phyloP scores from a whole-genome alignment of 2,113 vertebrate genomes.

The Cheirogaleus medius region DNA sequence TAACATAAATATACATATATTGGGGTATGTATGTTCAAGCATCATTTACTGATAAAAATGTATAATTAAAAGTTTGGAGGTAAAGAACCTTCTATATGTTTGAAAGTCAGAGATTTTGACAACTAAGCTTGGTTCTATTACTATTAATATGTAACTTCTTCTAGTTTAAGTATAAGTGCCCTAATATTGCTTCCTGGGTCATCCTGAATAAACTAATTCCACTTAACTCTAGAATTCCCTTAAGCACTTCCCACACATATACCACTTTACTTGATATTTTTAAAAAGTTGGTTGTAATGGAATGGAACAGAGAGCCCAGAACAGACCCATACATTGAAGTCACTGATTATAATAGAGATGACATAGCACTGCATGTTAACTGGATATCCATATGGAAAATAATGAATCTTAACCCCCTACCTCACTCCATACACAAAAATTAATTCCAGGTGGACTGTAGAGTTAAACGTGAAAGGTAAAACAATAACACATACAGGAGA shows the following conservation, averaged over 20 bases:
- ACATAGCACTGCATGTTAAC: not conserved
- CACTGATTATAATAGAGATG: not conserved
- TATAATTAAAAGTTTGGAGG: not conserved
- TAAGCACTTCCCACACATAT: not conserved
- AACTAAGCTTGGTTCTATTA: not conserved
- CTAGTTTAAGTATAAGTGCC: not conserved
- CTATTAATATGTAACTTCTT: not conserved
- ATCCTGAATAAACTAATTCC: not conserved
- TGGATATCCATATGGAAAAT: not conserved
- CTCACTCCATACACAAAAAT: not conserved
- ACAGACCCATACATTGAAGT: not conserved
- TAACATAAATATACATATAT: not conserved
- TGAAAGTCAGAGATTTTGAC: not conserved
- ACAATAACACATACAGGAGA: not conserved
- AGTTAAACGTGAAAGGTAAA: not conserved
- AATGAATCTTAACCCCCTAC: not conserved
- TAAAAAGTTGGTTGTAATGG: not conserved
- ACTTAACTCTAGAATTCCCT: slow-evolving; percentile 2
- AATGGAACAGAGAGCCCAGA: not conserved
- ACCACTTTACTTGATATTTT: not conserved
- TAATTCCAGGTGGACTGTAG: not conserved
- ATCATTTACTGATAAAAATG: not conserved
- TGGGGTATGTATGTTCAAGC: not conserved
- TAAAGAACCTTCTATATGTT: not conserved
- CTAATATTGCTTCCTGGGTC: not conserved